Evolutionary conservation across 2,797 vertebrate genomes (phyloP).

Genomic region (Falco peregrinus): DNA sequence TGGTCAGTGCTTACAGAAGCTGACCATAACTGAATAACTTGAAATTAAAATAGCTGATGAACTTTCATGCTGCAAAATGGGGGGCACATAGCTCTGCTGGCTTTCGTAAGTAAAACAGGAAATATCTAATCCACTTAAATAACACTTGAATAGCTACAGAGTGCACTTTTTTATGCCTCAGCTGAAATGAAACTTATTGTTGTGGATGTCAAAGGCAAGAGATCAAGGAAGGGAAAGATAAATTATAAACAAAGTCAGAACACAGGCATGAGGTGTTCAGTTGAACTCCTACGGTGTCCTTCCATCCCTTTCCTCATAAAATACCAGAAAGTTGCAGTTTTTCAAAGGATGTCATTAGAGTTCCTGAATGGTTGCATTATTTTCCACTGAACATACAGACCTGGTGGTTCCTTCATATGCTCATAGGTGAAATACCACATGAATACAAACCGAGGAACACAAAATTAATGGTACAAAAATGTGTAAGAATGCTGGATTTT

Average conservation of each 20-base stretch:
- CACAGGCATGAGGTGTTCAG: not conserved
- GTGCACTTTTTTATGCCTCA: not conserved
- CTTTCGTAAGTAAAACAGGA: not conserved
- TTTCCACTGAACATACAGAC: not conserved
- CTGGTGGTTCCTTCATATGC: not conserved
- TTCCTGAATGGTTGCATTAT: not conserved
- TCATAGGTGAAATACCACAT: not conserved
- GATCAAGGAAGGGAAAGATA: not conserved
- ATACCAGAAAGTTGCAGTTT: not conserved
- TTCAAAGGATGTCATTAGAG: not conserved
- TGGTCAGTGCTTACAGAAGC: not conserved
- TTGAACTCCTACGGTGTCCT: not conserved
- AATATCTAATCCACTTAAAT: not conserved
- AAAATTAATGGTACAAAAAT: not conserved
- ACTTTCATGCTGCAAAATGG: not conserved
- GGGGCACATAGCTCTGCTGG: not conserved
- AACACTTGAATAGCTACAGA: not conserved
- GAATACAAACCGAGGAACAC: not conserved
- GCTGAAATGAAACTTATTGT: not conserved
- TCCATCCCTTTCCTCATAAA: not conserved
- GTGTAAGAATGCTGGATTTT: not conserved
- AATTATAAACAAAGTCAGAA: slow-evolving; percentile 11
- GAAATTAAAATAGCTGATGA: not conserved
- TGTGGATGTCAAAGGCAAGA: not conserved
- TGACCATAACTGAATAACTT: not conserved